phyloP scores from a whole-genome alignment of 2,888 invertebrate species.

The Ennomos quercinarius region DNA sequence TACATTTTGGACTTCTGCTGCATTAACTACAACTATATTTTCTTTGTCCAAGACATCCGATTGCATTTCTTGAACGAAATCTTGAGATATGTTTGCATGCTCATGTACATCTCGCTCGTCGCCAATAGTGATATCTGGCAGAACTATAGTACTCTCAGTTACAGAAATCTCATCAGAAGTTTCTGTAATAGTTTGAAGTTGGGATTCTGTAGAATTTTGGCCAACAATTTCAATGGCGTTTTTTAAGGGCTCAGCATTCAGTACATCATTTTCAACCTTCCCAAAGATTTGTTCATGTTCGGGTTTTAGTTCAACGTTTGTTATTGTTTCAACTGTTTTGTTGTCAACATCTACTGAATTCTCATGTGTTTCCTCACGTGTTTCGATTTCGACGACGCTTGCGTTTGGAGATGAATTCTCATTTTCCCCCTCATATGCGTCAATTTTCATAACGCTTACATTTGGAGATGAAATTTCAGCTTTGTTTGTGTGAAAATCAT shows the following conservation, averaged over 20 bases:
- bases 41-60: neutral
- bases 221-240: constrained; percentile 2
- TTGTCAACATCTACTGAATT: constrained; percentile 1
- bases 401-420: neutral
- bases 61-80: neutral
- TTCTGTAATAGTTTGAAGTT: constrained; percentile 24
- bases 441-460: neutral
- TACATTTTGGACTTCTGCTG: constrained; percentile 1
- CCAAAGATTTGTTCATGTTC: constrained; percentile 14
- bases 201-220: constrained; percentile 4
- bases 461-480: neutral
- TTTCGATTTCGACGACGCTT: neutral
- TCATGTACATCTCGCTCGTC: constrained; percentile 1
- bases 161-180: constrained; percentile 39
- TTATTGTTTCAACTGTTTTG: neutral
- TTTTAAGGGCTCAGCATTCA: constrained; percentile 8
- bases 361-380: neutral
- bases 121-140: constrained; percentile 20
- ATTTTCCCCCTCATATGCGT: neutral
- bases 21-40: neutral
- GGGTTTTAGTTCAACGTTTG: constrained; percentile 1
- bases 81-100: neutral
- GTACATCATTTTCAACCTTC: constrained; percentile 10
- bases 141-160: constrained; percentile 13
- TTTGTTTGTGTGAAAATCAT: constrained; percentile 30